These are phyloP conservation scores for Cataglyphis altisquamis DNA, from an alignment of 2,888 invertebrate genomes.

Conservation along the genomic window DNA sequence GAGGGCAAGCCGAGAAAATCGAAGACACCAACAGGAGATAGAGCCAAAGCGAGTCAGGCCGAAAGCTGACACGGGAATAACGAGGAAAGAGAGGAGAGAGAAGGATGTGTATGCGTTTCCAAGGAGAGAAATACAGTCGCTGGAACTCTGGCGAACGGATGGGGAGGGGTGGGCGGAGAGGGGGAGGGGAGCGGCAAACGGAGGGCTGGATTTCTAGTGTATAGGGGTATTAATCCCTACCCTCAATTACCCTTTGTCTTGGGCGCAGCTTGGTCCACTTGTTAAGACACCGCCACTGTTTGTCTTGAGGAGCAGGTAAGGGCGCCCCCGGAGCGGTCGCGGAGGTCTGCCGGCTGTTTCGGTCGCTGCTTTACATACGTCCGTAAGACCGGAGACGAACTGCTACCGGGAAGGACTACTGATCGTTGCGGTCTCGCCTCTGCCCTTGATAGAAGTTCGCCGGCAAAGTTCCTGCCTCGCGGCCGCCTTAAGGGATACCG, in stretches of 20 bases:
- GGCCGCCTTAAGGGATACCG: conserved; percentile 69
- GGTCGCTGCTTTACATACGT: conserved; percentile 85
- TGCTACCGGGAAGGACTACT: conserved; percentile 85
- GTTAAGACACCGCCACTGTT: conserved; percentile 87
- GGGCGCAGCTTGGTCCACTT: conserved; percentile 86
- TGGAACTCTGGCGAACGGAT: conserved; percentile 79
- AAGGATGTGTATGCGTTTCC: conserved; percentile 68
- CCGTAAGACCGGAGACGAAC: conserved; percentile 85
- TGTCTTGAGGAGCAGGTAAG: conserved; percentile 85
- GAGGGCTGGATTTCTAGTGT: conserved; percentile 82
- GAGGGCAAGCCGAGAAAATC: conserved; percentile 66
- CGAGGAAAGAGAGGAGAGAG: conserved; percentile 53
- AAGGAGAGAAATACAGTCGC: conserved; percentile 79
- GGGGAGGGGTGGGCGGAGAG: conserved; percentile 39
- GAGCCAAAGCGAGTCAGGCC: conserved; percentile 58
- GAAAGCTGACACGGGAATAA: conserved; percentile 23
- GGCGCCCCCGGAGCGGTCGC: conserved; percentile 74
- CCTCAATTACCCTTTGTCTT: conserved; percentile 87
- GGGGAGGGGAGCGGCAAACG: conserved; percentile 43
- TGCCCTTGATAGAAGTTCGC: conserved; percentile 77
- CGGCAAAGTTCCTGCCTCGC: conserved; percentile 73
- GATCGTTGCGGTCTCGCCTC: conserved; percentile 84
- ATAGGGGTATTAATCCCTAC: conserved; percentile 86
- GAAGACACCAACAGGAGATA: conserved; percentile 67
- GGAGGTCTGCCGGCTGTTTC: conserved; percentile 81